Conservation (phyloP, 2,888 invertebrate species). For the Temnothorax rugatulus region DNA sequence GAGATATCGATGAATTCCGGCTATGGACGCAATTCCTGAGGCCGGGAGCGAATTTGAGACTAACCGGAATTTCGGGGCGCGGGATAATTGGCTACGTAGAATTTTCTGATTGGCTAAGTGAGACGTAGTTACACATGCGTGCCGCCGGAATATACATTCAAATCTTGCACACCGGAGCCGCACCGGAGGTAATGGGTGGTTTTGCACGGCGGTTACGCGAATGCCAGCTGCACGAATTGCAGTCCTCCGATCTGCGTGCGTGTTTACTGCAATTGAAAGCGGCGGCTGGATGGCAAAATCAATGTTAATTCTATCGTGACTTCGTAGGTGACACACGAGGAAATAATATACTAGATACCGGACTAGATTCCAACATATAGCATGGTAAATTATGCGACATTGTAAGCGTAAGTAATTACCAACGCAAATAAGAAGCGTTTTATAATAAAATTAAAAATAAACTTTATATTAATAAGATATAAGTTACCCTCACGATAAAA, state of each 20-base stretch:
- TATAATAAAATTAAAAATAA: too few species aligned
- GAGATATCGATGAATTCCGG: conserved; percentile 51
- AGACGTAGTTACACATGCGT: conserved; percentile 19
- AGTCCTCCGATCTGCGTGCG: not conserved
- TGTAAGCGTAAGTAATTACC: not conserved
- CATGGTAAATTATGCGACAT: not conserved
- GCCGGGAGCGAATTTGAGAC: conserved; percentile 53
- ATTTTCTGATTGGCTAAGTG: conserved; percentile 55
- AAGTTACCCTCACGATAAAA: not conserved
- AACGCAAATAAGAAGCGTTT: not conserved
- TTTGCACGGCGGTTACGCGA: conserved; percentile 23
- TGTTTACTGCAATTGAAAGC: conserved; percentile 16
- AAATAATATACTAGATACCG: not conserved
- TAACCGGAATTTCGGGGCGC: conserved; percentile 49
- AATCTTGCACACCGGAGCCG: conserved; percentile 14
- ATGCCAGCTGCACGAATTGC: conserved; percentile 26
- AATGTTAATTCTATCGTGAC: conserved; percentile 16
- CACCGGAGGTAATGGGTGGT: conserved; percentile 38
- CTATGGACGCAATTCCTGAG: conserved; percentile 54
- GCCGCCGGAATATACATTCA: conserved; percentile 18
- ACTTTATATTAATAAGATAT: not conserved
- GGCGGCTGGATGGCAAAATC: not conserved
- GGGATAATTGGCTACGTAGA: conserved; percentile 49
- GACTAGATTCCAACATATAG: not conserved
- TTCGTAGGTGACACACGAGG: not conserved